Evolutionary conservation across 2,113 vertebrate genomes (phyloP), one percentile per base, ranked within the genome.

Genomic region (Hyperoodon ampullatus): DNA sequence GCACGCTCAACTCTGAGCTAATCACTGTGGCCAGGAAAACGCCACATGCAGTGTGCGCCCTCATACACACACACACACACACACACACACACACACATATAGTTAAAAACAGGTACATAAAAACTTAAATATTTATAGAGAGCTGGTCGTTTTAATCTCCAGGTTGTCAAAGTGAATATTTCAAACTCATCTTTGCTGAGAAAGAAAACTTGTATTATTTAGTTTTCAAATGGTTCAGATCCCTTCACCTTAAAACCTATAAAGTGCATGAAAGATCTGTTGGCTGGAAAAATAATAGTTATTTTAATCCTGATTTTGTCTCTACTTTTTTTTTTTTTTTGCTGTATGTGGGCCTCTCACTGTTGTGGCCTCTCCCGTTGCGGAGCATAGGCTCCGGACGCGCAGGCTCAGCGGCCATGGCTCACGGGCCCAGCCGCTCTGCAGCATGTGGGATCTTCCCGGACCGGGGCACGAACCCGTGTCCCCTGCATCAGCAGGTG

Each of bases 51-150:
- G n/a, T 21, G 15, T 18, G 12, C 6, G 3, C 1, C 21, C 5
- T 81, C 6, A 14, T 0, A 81, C 1, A n/a, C 5, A 58, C 1
- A 21, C 15, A 65, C 1, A 33, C 14, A 30, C 2, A 39, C 10
- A 12, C 39, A 72, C 1, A 21, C 15, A 65, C 1, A 33, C 14
- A 30, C 2, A 39, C 10, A 12, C 39, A 72, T 3, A 28, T 0
- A 80, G 77, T 21, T 35, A 15, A 80, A 63, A 58, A 35, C 77
- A 58, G 1, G 4, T 24, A 26, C 12, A 35, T 5, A 80, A 24
- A 58, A 58, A 53, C 12, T 10, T 61, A 24, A 2, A 35, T 7
- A 39, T 39, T 44, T 30, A 74, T 6, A 53, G 23, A 39, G n/a
- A 82, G 2, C 10, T 24, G 33, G 58, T 66, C 61, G 24, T 53